Evolutionary conservation across 2,797 vertebrate species (phyloP), one percentile per base, ranked within the genome.

Genomic region (Enteromius unitaeniatus): DNA sequence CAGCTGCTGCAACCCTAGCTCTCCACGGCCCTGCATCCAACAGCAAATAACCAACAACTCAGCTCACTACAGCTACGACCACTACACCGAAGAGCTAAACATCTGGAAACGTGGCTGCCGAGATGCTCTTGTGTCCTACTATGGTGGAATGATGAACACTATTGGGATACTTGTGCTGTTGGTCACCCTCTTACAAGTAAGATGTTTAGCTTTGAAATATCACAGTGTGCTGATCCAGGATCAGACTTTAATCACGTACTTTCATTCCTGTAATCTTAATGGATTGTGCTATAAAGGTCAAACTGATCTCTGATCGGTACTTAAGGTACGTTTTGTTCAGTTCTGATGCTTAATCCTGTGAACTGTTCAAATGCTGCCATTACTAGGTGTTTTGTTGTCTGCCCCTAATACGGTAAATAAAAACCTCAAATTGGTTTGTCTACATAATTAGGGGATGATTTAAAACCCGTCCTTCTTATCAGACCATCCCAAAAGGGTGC

Each of bases 1-100:
- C 94, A 99, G 98, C 93, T 99, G 98, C 95, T 99, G 98, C 89
- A 99, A 99, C 90, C 98, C 98, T 81, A 96, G 89, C 92, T 99
- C 98, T 0, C 98, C 98, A 0, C 91, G 98, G 68, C 97, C 98
- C 88, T 99, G 98, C 92, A 99, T 99, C 94, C 97, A 98, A 92
- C 70, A 86, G 76, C 97, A 99, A 93, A 95, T 99, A 92, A 99
- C 97, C 92, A 99, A 99, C 94, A 99, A 99, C 93, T 90, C 97
- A 0, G 98, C 98, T 17, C 97, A 99, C 92, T 99, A 99, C 95
- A 99, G 97, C 93, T 99, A 99, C 0, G 97, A 99, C 92, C 96
- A 97, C 93, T 96, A 98, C 92, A 97, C 96, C 0, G 98, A 99
- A 91, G 98, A 99, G 87, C 96, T 99, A 80, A 99, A 99, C 87